Percentiles rank a stretch among this genome's conserved stretches.
These are phyloP conservation scores for Sarcophaga peregrina DNA, from an alignment of 1,140 invertebrate species.

Conservation along the genomic window DNA sequence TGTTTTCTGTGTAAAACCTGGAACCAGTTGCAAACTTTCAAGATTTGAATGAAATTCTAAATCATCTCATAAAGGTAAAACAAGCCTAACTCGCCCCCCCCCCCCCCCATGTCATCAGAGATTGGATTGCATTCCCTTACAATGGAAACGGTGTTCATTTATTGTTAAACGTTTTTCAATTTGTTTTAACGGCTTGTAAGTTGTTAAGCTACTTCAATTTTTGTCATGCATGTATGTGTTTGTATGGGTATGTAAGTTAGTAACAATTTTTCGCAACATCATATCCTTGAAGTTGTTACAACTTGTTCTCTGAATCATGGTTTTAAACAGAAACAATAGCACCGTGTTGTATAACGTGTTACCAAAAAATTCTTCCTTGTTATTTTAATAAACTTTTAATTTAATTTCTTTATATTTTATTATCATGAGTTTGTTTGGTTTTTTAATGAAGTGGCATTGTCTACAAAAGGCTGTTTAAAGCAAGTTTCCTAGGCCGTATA, in stretches of 20 bases:
- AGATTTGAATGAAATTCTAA: not conserved
- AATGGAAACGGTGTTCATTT: not conserved
- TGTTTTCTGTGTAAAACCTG: not conserved
- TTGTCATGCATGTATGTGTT: not conserved
- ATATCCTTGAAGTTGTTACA: not conserved
- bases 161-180: slow-evolving; percentile 16
- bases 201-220: not conserved
- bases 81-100: no score
- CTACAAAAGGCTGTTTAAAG: no score
- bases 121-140: no score
- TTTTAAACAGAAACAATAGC: not conserved
- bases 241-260: no score
- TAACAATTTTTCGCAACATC: no score
- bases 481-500: no score
- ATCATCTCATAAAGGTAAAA: no score
- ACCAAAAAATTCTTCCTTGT: not conserved
- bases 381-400: slow-evolving; percentile 6
- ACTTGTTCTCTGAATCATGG: not conserved
- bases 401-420: not conserved
- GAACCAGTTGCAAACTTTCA: no score
- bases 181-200: not conserved
- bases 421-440: not conserved
- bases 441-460: no score
- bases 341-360: not conserved
- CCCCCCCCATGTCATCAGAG: no score